Base-by-base conservation (phyloP, 2,888 invertebrate species). In the Craniophora ligustri region DNA sequence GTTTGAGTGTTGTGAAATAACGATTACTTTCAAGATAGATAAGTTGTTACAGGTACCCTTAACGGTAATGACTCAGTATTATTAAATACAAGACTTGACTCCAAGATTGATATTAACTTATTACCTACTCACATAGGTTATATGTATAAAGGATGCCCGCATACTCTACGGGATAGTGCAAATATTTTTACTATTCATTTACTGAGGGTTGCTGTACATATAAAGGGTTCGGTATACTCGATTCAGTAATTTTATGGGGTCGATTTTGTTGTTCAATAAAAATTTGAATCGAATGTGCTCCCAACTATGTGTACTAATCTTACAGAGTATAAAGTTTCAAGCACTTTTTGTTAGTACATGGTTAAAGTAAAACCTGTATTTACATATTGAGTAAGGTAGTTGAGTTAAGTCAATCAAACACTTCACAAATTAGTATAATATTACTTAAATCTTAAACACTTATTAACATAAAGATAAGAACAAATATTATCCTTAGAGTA, bases 1-100 rank as follows among this genome's bases (percentile, higher is more conserved):
- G 51, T 49, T 71, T 51, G 62, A 70, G 56, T 69, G 60, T 65
- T 66, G 71, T 51, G 68, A 66, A 69, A 45, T 64, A 69, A 55
- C 69, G 67, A 64, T 67, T 51, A 53, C 44, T 60, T 46, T 34
- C 23, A 14, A 60, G 36, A 39, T 53, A 40, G 31, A 15, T 44
- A 46, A 26, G 35, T 21, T 14, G 10, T 41, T 28, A 30, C 19
- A 23, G 34, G 21, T 38, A 48, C 36, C 41, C 65, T 45, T 45
- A 18, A 16, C 34, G 16, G 5, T 26, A 26, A 16, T 5, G 8
- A 11, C 13, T 16, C 42, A 14, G 11, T 30, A 35, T 48, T 45
- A 55, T 55, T 55, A 44, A 19, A 45, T 23, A 38, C 44, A 36
- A 36, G 45, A 36, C 21, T 10, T 44, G 11, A 6, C 39, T 64